Conservation (phyloP, 2,113 vertebrate genomes). For the Pampusana beccarii region DNA sequence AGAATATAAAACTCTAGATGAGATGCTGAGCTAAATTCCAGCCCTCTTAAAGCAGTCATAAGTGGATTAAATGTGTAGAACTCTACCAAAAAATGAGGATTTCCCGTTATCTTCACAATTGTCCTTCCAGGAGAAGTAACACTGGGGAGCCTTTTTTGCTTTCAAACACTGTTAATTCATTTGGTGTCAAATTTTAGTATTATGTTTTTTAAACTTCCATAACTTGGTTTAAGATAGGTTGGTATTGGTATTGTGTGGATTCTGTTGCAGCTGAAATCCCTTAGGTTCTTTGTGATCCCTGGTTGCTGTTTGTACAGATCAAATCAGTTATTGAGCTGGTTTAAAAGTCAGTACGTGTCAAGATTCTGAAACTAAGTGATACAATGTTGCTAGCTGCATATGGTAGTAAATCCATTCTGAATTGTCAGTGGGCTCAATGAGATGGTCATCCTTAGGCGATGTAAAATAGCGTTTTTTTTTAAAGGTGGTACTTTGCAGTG, state of each 20-base stretch:
- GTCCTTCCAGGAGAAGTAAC: not conserved
- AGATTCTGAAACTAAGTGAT: not conserved
- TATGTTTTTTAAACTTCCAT: not conserved
- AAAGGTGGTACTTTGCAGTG: not conserved
- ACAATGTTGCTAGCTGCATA: not conserved
- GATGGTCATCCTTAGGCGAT: not conserved
- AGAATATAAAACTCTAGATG: not conserved
- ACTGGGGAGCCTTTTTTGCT: not conserved
- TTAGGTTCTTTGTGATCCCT: not conserved
- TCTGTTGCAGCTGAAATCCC: not conserved
- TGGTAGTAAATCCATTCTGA: not conserved
- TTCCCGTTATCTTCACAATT: not conserved
- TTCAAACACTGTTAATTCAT: not conserved
- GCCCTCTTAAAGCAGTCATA: not conserved
- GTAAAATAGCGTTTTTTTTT: not conserved
- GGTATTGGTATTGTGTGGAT: not conserved
- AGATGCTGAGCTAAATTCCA: not conserved
- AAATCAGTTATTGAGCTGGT: not conserved
- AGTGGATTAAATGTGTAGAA: not conserved
- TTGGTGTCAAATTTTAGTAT: no score
- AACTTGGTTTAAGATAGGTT: not conserved
- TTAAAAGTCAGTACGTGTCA: not conserved
- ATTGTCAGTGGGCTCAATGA: fast-evolving
- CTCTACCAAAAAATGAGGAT: not conserved
- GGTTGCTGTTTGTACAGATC: not conserved